Conservation (phyloP, 2,888 invertebrate species). For the Acrocyrtus sp. region DNA sequence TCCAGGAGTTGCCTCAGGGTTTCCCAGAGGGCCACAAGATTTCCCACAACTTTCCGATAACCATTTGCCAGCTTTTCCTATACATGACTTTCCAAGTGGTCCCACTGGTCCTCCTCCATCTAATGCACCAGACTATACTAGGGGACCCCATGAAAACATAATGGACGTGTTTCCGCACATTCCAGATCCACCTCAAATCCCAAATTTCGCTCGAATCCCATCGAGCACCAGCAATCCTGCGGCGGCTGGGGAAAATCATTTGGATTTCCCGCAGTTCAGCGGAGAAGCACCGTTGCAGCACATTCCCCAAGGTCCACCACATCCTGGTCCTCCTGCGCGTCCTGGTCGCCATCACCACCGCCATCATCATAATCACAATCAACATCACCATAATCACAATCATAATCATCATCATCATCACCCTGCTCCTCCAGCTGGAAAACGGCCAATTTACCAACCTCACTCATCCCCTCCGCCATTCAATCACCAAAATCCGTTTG, state of each 20-base stretch:
- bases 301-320: conserved; percentile 17
- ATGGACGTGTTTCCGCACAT: conserved; percentile 33
- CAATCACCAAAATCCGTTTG: conserved; percentile 4
- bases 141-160: conserved; percentile 45
- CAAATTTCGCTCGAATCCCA: conserved; percentile 18
- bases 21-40: conserved; percentile 13
- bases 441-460: background rate
- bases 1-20: background rate
- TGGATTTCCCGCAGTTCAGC: background rate
- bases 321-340: background rate
- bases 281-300: background rate
- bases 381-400: background rate
- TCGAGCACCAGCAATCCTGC: background rate
- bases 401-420: background rate
- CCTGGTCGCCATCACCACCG: conserved; percentile 13
- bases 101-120: conserved; percentile 30
- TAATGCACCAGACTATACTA: conserved; percentile 19
- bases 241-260: background rate
- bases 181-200: conserved; percentile 44
- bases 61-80: conserved; percentile 14
- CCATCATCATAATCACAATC: conserved; percentile 3
- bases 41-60: conserved; percentile 34
- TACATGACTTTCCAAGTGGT: conserved; percentile 37
- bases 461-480: background rate
- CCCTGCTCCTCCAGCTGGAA: background rate